Evolutionary conservation across 2,113 vertebrate species (phyloP).

Genomic region (Notarius quadriscutis): DNA sequence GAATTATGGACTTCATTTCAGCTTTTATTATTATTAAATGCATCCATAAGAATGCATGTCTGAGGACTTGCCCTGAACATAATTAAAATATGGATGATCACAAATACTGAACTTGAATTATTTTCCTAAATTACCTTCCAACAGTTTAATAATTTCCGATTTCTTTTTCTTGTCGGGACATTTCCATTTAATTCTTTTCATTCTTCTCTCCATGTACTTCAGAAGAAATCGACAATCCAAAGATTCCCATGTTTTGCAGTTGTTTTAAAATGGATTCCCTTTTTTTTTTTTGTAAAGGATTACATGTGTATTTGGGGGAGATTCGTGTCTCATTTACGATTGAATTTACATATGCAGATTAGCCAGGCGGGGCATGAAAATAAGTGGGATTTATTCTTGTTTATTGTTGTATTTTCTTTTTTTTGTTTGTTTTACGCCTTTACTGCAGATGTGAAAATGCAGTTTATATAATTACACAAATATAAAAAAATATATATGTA

Average conservation of each 20-base stretch:
- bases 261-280: constrained; percentile 24
- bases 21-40: not conserved
- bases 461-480: constrained; percentile 66
- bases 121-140: not conserved
- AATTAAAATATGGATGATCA: not conserved
- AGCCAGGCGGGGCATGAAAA: not conserved
- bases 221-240: constrained; percentile 3
- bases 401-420: constrained; percentile 42
- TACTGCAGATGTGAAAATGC: constrained; percentile 62
- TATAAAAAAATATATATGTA: constrained; percentile 67
- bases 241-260: constrained; percentile 2
- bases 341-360: constrained; percentile 45
- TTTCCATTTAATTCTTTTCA: not conserved
- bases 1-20: not conserved
- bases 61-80: not conserved
- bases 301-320: constrained; percentile 48
- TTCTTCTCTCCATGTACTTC: not conserved
- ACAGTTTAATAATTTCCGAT: not conserved
- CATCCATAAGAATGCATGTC: not conserved
- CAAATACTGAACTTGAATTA: not conserved
- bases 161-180: not conserved
- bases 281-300: constrained; percentile 42
- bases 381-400: constrained; percentile 47
- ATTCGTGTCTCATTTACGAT: constrained; percentile 26
- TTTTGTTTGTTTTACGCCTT: constrained; percentile 47